Base-by-base conservation (phyloP, 2,113 vertebrate species). In the Glaucidium brasilianum region DNA sequence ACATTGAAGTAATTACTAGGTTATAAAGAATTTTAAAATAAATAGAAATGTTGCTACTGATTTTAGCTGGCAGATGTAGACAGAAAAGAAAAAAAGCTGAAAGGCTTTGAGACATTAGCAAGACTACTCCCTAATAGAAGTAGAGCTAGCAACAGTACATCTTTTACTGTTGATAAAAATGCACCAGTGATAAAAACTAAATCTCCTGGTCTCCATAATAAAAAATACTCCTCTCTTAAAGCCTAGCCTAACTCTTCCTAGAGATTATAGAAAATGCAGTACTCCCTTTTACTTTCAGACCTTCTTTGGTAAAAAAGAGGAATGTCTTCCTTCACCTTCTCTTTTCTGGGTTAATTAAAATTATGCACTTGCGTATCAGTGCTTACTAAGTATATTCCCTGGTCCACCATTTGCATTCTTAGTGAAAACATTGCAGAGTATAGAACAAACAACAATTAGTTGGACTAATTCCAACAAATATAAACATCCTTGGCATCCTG, bases 81-180 rank as follows among this genome's bases (percentile, higher is more conserved):
- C 7, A 47, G 68, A 81, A 85, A 73, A 90, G 19, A 35, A 52
- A 64, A 21, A 39, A 39, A 56, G 15, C 27, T n/a, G 34, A 45
- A 71, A 71, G 21, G 8, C 34, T 64, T 64, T 85, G 35, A 71
- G 37, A 74, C 6, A 20, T 60, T 25, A 55, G 5, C 10, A 45
- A 16, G 37, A 3, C 15, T 60, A 16, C 1, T 3, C 16, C 0
- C 22, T 49, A 66, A 35, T 4, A 49, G 20, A 32, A 35, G 2
- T 15, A 71, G 12, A 74, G 26, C 12, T 67, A 62, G 21, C 12
- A 66, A 35, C 12, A 45, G 12, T 16, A 32, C 34, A 15, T 58
- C 23, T 71, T 66, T n/a, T 78, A 35, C 1, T 15, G 6, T 15
- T 53, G 25, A 30, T 69, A 83, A 94, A 77, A 92, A 35, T 7